Evolutionary conservation across 2,888 invertebrate species (phyloP), one percentile per base, ranked within the genome.

Genomic region (Macrophya alboannulata): DNA sequence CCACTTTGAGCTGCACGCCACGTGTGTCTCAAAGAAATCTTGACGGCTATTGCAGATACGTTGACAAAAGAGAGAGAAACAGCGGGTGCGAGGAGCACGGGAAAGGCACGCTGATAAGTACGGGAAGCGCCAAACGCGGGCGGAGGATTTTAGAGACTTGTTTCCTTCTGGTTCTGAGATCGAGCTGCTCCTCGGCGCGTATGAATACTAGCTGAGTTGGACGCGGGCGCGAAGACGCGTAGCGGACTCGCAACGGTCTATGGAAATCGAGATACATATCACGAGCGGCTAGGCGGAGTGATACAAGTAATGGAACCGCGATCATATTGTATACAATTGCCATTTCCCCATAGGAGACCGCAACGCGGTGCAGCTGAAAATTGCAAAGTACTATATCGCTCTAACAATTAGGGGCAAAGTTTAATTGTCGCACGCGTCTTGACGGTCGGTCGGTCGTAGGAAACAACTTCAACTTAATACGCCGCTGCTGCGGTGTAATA

Each of bases 141-240:
- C 59, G 37, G 79, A 55, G 40, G 37, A 79, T 79, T 37, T 25
- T 40, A 40, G 40, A 9, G 21, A 59, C 81, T 62, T 59, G 8
- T 40, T 40, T 12, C 81, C 43, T 4, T 40, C 81, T 59, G 25
- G 4, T 81, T 81, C 81, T 9, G 21, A 25, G 68, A 65, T 31
- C 12, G 9, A 81, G 5, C 9, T 1, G 21, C 12, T 55, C 55
- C 17, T 21, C 40, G 31, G 37, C 31, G 83, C 83, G 83, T 48
- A 83, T 83, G 83, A 83, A 83, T 71, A 83, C 83, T 17, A 65
- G 83, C 65, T 83, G 83, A 83, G 83, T 83, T 83, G 83, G 83
- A 83, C 12, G 65, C 71, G n/a, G 25, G 48, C 68, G 45, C n/a
- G 12, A 83, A 65, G 68, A 45, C 68, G 48, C 71, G 37, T 31